Percentiles rank a stretch among this genome's conserved stretches.
Evolutionary conservation across 1,140 invertebrate genomes (phyloP).

Genomic region (Coelopa frigida): DNA sequence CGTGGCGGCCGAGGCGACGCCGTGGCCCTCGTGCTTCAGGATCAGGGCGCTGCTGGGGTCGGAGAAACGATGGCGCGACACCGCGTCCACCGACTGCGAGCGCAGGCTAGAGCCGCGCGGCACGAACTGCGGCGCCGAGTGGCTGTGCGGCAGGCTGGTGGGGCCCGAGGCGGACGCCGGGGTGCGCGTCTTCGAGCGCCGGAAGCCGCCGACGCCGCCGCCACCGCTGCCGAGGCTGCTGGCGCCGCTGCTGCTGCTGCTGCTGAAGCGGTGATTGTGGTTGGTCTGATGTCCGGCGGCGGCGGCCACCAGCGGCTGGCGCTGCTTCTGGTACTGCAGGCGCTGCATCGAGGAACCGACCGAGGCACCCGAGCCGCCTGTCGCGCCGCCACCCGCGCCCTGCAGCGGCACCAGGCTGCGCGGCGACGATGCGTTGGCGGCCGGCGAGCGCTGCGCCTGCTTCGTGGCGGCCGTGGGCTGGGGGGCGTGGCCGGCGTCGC

Average conservation of each 20-base stretch:
- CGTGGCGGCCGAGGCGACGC: neutral
- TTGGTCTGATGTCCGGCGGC: slow-evolving; percentile 26
- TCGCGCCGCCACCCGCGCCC: slow-evolving; percentile 2
- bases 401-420: slow-evolving; percentile 5
- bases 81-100: slow-evolving; percentile 39
- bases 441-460: neutral
- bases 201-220: slow-evolving; percentile 15
- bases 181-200: slow-evolving; percentile 21
- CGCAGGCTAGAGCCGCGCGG: slow-evolving; percentile 18
- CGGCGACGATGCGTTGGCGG: neutral
- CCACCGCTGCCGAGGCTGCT: slow-evolving; percentile 15
- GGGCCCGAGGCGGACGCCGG: slow-evolving; percentile 18
- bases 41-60: slow-evolving; percentile 35
- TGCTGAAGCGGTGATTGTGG: slow-evolving; percentile 31
- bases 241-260: slow-evolving; percentile 8
- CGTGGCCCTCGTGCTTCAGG: slow-evolving; percentile 31
- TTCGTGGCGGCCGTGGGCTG: neutral
- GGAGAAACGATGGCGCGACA: slow-evolving; percentile 25
- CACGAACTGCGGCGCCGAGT: too few species aligned
- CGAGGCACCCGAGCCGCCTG: too few species aligned
- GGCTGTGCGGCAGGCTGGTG: slow-evolving; percentile 13
- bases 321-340: slow-evolving; percentile 17
- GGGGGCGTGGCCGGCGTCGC: neutral
- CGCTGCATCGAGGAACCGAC: slow-evolving; percentile 12
- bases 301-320: slow-evolving; percentile 20